These are phyloP conservation scores for Neoarius graeffei DNA, from an alignment of 2,113 vertebrate species.

Conservation along the genomic window DNA sequence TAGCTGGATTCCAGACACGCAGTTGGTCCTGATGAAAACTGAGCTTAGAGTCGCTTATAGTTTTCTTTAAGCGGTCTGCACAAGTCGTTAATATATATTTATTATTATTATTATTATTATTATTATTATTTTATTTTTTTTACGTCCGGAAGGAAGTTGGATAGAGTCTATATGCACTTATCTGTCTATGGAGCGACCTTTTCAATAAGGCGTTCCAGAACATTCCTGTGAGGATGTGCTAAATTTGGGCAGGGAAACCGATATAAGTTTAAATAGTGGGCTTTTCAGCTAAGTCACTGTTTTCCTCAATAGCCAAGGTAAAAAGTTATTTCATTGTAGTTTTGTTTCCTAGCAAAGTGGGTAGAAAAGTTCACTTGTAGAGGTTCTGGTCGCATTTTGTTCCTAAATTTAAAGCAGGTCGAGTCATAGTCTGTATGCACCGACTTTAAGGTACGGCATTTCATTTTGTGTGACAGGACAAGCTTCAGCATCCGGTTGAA, in stretches of 20 bases:
- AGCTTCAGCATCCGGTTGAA: conserved; percentile 12
- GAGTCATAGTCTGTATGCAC: neutral
- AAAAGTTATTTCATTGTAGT: neutral
- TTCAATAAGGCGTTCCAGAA: neutral
- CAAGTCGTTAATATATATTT: neutral
- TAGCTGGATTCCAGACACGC: conserved; percentile 29
- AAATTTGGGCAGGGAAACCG: neutral
- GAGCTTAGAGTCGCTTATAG: neutral
- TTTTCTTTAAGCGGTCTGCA: neutral
- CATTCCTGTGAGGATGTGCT: neutral
- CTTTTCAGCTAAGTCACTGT: neutral
- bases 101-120: too few relatives aligned
- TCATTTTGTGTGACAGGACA: neutral
- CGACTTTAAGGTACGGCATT: neutral
- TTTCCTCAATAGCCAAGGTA: neutral
- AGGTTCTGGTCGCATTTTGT: neutral
- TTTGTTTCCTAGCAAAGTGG: neutral
- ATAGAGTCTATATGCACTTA: neutral
- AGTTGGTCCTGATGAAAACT: neutral
- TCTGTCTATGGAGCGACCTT: neutral
- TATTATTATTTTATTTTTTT: neutral
- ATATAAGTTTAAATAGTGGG: neutral
- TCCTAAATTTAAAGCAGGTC: neutral
- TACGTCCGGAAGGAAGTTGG: neutral
- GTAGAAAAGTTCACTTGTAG: conserved; percentile 15